phyloP scores from a whole-genome alignment of 2,797 vertebrate species.

The Neoniphon sammara region DNA sequence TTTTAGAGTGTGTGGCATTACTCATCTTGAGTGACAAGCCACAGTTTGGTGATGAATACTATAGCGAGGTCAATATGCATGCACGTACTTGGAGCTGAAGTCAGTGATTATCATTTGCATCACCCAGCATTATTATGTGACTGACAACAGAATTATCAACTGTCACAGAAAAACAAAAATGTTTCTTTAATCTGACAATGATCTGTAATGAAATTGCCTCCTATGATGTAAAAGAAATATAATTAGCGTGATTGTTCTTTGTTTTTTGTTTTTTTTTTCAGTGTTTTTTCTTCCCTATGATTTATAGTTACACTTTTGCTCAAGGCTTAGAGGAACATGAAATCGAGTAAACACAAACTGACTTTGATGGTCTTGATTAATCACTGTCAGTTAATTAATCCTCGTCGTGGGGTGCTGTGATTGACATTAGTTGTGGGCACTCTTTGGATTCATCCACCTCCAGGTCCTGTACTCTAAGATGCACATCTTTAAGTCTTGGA shows the following conservation, averaged over 20 bases:
- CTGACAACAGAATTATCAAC: constrained; percentile 1
- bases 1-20: not conserved
- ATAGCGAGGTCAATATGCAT: constrained; percentile 17
- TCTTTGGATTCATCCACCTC: not conserved
- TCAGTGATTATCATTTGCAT: not conserved
- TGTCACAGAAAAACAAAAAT: too few species aligned
- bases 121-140: not conserved
- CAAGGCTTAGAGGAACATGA: not conserved
- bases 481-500: not conserved
- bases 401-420: not conserved
- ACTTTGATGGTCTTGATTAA: not conserved
- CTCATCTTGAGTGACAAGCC: constrained; percentile 25
- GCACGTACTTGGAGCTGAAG: not conserved
- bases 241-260: not conserved
- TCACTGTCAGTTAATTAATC: not conserved
- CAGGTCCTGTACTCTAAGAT: not conserved
- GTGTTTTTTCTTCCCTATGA: not conserved
- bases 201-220: not conserved
- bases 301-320: not conserved
- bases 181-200: not conserved
- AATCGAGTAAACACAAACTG: not conserved
- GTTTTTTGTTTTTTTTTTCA: not conserved
- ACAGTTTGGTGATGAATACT: constrained; percentile 17
- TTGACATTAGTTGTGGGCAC: not conserved
- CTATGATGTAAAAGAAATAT: not conserved